These are phyloP conservation scores for Vireo altiloquus DNA, from an alignment of 2,113 vertebrate species.

Conservation along the genomic window DNA sequence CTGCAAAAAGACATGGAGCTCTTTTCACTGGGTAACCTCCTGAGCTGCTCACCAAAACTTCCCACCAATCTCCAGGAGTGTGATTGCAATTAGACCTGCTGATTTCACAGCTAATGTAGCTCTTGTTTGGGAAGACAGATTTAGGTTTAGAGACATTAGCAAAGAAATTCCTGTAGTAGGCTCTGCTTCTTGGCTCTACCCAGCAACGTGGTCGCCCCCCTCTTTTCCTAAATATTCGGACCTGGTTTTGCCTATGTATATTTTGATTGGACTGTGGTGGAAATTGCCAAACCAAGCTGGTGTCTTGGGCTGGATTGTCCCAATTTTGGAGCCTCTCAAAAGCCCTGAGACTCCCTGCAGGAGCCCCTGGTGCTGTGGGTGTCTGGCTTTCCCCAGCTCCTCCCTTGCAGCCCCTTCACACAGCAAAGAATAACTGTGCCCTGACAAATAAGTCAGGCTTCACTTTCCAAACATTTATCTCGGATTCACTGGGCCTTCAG, in stretches of 20 bases:
- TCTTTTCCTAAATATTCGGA: background rate
- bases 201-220: accelerated
- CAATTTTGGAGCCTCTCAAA: background rate
- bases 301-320: background rate
- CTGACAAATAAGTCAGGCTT: background rate
- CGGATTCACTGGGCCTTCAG: slow-evolving; percentile 41
- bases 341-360: accelerated
- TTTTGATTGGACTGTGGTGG: background rate
- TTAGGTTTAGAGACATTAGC: background rate
- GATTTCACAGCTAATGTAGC: background rate
- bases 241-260: background rate
- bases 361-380: background rate
- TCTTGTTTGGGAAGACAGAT: background rate
- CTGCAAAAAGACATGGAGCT: background rate
- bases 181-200: background rate
- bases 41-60: background rate
- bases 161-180: background rate
- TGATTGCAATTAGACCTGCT: background rate
- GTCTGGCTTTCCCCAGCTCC: background rate
- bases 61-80: background rate
- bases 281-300: background rate
- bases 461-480: background rate
- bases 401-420: background rate
- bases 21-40: background rate
- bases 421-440: background rate